Evolutionary conservation across 2,888 invertebrate species (phyloP).

Genomic region (Pyrochroa serraticornis): DNA sequence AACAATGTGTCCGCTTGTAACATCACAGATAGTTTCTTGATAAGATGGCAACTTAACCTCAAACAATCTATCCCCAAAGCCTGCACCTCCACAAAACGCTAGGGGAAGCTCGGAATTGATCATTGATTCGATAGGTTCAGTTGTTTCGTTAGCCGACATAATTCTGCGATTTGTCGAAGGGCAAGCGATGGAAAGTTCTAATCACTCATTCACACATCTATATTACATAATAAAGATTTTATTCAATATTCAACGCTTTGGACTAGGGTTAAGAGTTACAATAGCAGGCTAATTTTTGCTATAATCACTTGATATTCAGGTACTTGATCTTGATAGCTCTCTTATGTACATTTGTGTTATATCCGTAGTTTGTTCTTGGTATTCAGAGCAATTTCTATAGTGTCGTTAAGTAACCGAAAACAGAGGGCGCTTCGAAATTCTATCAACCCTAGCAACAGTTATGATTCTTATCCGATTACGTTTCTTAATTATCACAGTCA

Average conservation of each 20-base stretch:
- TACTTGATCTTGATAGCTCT: conserved; percentile 39
- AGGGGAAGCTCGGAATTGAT: conserved; percentile 15
- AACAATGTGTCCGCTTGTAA: conserved; percentile 52
- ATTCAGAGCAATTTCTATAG: conserved; percentile 12
- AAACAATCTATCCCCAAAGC: conserved; percentile 22
- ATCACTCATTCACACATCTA: conserved; percentile 34
- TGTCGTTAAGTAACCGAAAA: conserved; percentile 1
- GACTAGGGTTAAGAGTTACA: conserved; percentile 43
- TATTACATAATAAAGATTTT: conserved; percentile 32
- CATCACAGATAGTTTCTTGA: conserved; percentile 53
- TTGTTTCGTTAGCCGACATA: no score
- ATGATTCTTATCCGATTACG: not conserved
- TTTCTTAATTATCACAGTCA: conserved; percentile 24
- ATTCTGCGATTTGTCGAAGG: not conserved
- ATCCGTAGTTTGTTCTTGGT: conserved; percentile 15
- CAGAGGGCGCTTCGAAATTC: not conserved
- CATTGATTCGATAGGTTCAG: not conserved
- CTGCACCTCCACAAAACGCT: conserved; percentile 3
- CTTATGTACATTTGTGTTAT: conserved; percentile 25
- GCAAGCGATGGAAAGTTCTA: conserved; percentile 13
- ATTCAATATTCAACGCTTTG: conserved; percentile 37
- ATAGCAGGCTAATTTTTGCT: conserved; percentile 42
- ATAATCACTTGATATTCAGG: conserved; percentile 43
- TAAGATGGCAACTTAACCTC: conserved; percentile 39
- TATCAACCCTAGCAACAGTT: no score